Base-by-base conservation (phyloP, 2,113 vertebrate species). In the Leuciscus idus region DNA sequence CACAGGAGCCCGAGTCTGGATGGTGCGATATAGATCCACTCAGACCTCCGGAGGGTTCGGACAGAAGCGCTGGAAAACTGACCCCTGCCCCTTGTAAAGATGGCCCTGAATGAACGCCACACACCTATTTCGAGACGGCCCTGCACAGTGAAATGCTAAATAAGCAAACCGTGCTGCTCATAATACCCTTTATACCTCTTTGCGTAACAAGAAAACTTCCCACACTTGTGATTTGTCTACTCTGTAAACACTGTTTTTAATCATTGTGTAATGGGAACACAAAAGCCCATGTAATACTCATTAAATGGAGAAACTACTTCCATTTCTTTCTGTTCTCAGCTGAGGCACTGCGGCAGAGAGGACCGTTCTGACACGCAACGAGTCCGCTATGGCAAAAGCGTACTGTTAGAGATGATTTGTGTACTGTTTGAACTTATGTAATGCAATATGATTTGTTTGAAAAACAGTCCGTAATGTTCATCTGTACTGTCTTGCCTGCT, bases 1-100 rank as follows among this genome's bases (percentile, higher is more conserved):
- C 89, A 90, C 88, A 88, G 86, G 86, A 91, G 83, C 89, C 80
- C 1, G 77, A 50, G 75, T 12, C 48, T 74, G 72, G 43, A 62
- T 62, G 84, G 39, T 46, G 62, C 30, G 52, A 74, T 83, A 88
- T 87, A 89, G 87, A 91, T 85, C 80, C 70, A 43, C 48, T 26
- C 62, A 87, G 86, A 90, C 85, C 89, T 88, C 61, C 57, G 36
- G 77, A 80, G 74, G 80, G 50, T 80, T 59, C 26, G 17, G 59
- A 17, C 73, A 79, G 59, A 74, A 55, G 55, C 33, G 55, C 7
- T 43, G 55, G 87, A 84, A 88, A 87, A 78, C 64, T 84, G 48
- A 90, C 78, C 89, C 85, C 48, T 78, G 83, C 64, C 85, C 50
- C 80, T 52, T 59, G 36, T 86, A 82, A 84, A 66, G 43, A 52